A percentile compares a stretch with the other conserved stretches of the same genome.
Evolutionary conservation across 2,113 vertebrate genomes (phyloP).

Genomic region (Ardeotis arabs): DNA sequence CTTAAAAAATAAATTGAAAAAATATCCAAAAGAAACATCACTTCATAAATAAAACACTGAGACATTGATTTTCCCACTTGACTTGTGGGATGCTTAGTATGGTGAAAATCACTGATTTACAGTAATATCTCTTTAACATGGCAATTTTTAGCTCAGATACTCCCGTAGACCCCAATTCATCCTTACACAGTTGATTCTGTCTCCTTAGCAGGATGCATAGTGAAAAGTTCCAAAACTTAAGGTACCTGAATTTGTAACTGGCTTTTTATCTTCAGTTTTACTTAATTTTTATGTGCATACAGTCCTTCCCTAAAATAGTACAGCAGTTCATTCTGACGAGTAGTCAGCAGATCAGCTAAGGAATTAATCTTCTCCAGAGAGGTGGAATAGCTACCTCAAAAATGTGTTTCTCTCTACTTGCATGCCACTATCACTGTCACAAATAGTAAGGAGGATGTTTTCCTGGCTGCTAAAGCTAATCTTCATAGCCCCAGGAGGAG

Average conservation of each 20-base stretch:
- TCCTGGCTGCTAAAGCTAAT: background rate
- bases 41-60: background rate
- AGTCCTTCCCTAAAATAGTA: background rate
- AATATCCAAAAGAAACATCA: background rate
- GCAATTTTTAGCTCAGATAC: background rate
- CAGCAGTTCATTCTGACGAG: background rate
- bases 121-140: background rate
- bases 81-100: background rate
- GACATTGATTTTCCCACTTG: background rate
- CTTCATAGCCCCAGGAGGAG: background rate
- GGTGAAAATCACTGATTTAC: background rate
- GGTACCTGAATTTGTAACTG: background rate
- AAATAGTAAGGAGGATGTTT: background rate
- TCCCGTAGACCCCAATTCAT: fast-evolving
- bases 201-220: background rate
- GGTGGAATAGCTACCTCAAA: background rate
- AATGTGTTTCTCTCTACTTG: background rate
- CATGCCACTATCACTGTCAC: background rate
- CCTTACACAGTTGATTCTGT: background rate
- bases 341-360: background rate
- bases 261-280: background rate
- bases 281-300: background rate
- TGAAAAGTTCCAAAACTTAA: background rate
- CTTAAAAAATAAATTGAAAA: background rate
- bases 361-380: background rate